A percentile compares a stretch with the other conserved stretches of the same genome.
phyloP scores from a whole-genome alignment of 2,797 vertebrate genomes.

The Sphaeramia orbicularis region DNA sequence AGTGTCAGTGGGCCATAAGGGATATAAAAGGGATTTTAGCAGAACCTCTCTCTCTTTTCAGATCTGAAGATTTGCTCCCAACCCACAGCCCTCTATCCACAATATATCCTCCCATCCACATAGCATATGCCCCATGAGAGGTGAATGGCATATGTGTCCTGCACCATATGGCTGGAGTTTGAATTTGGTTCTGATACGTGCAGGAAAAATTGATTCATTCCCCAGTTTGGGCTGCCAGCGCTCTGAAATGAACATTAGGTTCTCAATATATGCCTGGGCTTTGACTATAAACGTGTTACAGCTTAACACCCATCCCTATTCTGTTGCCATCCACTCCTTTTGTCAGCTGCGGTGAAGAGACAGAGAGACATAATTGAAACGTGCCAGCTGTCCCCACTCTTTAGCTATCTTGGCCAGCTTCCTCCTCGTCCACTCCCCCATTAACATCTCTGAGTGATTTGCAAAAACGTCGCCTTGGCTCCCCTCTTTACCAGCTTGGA shows the following conservation, averaged over 20 bases:
- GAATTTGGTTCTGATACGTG: conserved; percentile 68
- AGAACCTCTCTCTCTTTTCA: conserved; percentile 25
- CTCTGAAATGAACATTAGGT: conserved; percentile 84
- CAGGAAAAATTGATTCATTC: conserved; percentile 76
- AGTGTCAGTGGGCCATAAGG: conserved; percentile 23
- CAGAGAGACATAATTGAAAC: conserved; percentile 80
- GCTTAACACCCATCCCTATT: conserved; percentile 79
- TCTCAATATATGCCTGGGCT: conserved; percentile 80
- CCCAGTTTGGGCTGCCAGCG: conserved; percentile 75
- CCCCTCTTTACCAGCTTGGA: conserved; percentile 74
- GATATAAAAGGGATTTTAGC: conserved; percentile 40
- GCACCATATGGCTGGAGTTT: conserved; percentile 82
- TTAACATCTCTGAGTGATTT: conserved; percentile 80
- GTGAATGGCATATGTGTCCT: conserved; percentile 73
- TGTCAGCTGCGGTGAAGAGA: conserved; percentile 76
- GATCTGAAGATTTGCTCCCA: conserved; percentile 37
- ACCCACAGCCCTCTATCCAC: conserved; percentile 32
- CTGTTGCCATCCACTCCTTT: conserved; percentile 77
- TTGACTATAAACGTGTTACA: conserved; percentile 80
- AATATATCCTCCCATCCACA: conserved; percentile 45
- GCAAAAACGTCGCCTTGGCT: conserved; percentile 74
- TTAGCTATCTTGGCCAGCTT: conserved; percentile 77
- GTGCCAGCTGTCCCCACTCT: conserved; percentile 83
- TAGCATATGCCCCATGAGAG: conserved; percentile 67
- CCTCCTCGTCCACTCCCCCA: conserved; percentile 64